Evolutionary conservation across 2,113 vertebrate genomes (phyloP).

Genomic region (Nanorana parkeri): DNA sequence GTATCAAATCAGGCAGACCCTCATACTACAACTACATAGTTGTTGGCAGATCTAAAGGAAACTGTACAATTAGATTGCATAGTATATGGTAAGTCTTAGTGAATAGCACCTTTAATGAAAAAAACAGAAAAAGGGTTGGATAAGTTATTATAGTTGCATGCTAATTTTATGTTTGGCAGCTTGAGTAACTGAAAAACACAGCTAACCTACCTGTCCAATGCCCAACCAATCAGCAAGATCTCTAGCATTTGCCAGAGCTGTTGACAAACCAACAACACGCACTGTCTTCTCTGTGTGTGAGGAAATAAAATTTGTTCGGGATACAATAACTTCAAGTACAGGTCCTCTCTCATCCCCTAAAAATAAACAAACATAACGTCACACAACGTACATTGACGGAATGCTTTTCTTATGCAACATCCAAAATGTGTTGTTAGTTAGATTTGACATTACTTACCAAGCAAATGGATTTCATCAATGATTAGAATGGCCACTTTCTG

Average conservation of each 20-base stretch:
- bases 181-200: not conserved
- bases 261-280: constrained; percentile 94
- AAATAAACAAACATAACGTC: constrained; percentile 10
- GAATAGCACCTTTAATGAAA: too few relatives aligned
- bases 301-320: constrained; percentile 97
- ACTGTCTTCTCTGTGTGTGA: constrained; percentile 92
- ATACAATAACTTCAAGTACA: constrained; percentile 96
- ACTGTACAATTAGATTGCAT: too few relatives aligned
- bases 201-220: constrained; percentile 84
- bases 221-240: constrained; percentile 97
- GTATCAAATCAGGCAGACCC: too few relatives aligned
- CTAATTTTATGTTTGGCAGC: too few relatives aligned
- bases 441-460: constrained; percentile 75
- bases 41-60: too few relatives aligned
- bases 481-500: constrained; percentile 96
- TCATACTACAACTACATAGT: too few relatives aligned
- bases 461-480: constrained; percentile 96
- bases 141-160: too few relatives aligned
- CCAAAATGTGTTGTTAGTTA: constrained; percentile 23
- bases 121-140: too few relatives aligned
- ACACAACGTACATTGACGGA: constrained; percentile 54
- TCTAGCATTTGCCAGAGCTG: constrained; percentile 94
- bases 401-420: constrained; percentile 26
- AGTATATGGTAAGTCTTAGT: too few relatives aligned
- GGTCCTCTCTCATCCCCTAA: constrained; percentile 96